Evolutionary conservation across 2,113 vertebrate species (phyloP), one percentile per base, ranked within the genome.

Genomic region (Microcebus griseorufus): DNA sequence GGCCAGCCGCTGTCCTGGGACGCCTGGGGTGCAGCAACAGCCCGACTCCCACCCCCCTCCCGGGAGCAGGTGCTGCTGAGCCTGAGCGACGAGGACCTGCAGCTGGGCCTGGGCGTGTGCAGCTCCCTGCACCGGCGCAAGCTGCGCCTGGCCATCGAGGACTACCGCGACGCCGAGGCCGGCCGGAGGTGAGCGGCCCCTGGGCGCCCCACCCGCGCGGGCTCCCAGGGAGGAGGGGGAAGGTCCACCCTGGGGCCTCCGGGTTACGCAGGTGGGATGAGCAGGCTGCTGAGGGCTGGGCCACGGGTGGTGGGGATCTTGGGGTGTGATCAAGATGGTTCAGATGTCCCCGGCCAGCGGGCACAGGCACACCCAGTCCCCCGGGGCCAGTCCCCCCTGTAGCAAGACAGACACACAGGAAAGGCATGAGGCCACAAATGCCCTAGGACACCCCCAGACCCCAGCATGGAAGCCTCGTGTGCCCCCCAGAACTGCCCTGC

Each of bases 61-160:
- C 0, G 3, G 25, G 80, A 18, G 34, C 98, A 99, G 99, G 99
- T 99, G 76, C 98, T 99, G 96, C 98, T 99, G 88, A 98, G 99
- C 48, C 98, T 99, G 64, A 99, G 99, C 0, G 99, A 99, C 29
- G 99, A 99, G 95, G 99, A 99, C 97, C 98, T 99, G 98, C 99
- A 99, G 97, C 88, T 98, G 84, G 99, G 99, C 55, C 98, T 99
- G 88, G 99, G 99, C 0, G 98, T 99, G 91, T 98, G 98, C 98
- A 99, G 98, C 93, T 98, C 99, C 80, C 98, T 99, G 99, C 99
- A 99, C 97, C 99, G 99, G 48, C 98, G 99, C 48, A 99, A 99
- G 97, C 98, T 99, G 18, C 99, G 99, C 14, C 97, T 99, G 96
- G 99, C 99, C 95, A 99, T 99, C 10, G 99, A 99, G 96, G 99